Evolutionary conservation across 2,888 invertebrate species (phyloP).

Genomic region (Heliconius sara): DNA sequence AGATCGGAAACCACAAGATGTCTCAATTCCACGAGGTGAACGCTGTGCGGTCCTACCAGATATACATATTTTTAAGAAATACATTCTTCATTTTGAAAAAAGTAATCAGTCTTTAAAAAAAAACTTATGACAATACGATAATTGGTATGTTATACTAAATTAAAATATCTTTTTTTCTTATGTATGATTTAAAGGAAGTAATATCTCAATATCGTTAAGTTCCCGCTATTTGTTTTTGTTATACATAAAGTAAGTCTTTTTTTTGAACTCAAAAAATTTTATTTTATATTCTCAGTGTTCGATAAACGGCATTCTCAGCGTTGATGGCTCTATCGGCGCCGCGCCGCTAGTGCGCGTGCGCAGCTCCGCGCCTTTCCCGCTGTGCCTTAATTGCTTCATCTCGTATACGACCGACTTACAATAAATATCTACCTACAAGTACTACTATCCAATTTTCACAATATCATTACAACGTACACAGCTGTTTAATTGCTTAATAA

Average conservation of each 20-base stretch:
- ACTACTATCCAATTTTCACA: slow-evolving; percentile 45
- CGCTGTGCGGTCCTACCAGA: slow-evolving; percentile 79
- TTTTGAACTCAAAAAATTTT: slow-evolving; percentile 19
- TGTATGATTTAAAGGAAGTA: neutral
- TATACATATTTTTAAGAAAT: slow-evolving; percentile 72
- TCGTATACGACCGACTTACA: slow-evolving; percentile 75
- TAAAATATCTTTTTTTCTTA: too few relatives aligned
- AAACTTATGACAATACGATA: too few relatives aligned
- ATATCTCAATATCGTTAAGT: neutral
- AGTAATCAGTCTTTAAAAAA: too few relatives aligned
- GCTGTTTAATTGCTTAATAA: slow-evolving; percentile 45
- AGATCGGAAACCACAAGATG: slow-evolving; percentile 84
- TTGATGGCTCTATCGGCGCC: slow-evolving; percentile 82
- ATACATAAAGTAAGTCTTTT: neutral
- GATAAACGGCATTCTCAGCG: slow-evolving; percentile 50
- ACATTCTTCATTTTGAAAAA: slow-evolving; percentile 54
- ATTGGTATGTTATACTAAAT: too few relatives aligned
- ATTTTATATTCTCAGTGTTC: slow-evolving; percentile 48
- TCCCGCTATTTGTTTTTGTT: neutral
- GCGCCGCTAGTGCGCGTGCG: slow-evolving; percentile 69
- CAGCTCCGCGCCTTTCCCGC: slow-evolving; percentile 63
- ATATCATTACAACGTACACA: slow-evolving; percentile 44
- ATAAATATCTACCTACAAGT: slow-evolving; percentile 58
- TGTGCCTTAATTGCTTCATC: slow-evolving; percentile 83
- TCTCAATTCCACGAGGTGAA: slow-evolving; percentile 83